Conservation (phyloP, 1,140 invertebrate species). For the Ladona fulva region DNA sequence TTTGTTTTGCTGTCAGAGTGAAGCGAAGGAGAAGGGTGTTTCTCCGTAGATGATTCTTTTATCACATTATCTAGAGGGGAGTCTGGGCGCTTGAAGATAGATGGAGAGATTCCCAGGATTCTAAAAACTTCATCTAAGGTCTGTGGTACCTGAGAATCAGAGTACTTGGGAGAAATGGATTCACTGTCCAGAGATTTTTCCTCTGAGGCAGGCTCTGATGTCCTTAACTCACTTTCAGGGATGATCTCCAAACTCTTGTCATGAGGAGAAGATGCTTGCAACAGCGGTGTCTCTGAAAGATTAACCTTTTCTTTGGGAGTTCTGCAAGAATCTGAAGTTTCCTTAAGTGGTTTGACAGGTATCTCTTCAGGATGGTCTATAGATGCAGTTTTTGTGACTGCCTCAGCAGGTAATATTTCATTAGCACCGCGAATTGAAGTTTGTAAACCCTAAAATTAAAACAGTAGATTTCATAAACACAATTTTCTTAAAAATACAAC, state of each 20-base stretch:
- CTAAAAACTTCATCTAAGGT: neutral
- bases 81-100: neutral
- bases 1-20: neutral
- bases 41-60: neutral
- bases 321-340: too few relatives aligned
- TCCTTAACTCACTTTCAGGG: neutral
- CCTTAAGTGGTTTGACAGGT: too few relatives aligned
- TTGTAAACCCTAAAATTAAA: neutral
- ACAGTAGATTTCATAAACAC: neutral
- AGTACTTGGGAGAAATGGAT: too few relatives aligned
- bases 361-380: too few relatives aligned
- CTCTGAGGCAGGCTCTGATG: neutral
- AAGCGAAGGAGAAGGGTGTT: neutral
- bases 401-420: too few relatives aligned
- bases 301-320: neutral
- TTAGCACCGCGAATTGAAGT: too few relatives aligned
- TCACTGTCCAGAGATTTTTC: neutral
- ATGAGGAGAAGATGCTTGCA: neutral
- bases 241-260: neutral
- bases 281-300: neutral
- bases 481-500: neutral
- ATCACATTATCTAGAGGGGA: neutral
- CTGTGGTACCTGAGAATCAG: neutral
- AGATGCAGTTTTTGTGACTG: too few relatives aligned
- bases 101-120: neutral